phyloP scores from a whole-genome alignment of 1,140 invertebrate genomes.

The Radopholus similis region DNA sequence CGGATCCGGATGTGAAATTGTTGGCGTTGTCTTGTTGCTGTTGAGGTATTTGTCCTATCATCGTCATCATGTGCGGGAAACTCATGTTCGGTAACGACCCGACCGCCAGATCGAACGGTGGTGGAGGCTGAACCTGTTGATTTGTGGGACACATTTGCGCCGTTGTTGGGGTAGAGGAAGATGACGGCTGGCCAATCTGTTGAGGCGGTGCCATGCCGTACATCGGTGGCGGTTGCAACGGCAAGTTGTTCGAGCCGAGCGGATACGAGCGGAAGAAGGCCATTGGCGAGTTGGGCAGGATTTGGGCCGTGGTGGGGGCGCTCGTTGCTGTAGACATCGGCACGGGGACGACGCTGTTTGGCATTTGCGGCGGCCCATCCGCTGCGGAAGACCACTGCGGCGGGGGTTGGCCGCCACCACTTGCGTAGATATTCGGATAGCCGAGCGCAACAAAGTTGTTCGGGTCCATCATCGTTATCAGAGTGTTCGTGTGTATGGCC shows the following conservation, averaged over 20 bases:
- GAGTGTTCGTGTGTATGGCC: conserved; percentile 45
- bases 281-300: not conserved
- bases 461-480: conserved; percentile 13
- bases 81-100: conserved; percentile 33
- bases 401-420: not conserved
- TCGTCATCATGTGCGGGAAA: not conserved
- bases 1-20: too few species aligned
- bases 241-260: not conserved
- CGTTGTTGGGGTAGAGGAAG: not conserved
- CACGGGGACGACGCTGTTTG: too few species aligned
- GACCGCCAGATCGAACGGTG: conserved; percentile 23
- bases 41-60: conserved; percentile 21
- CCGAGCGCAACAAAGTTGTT: not conserved
- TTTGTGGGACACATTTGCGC: too few species aligned
- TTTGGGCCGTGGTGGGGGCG: conserved; percentile 3
- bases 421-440: too few species aligned
- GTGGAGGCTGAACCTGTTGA: not conserved
- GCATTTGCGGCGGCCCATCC: not conserved
- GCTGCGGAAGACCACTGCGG: not conserved
- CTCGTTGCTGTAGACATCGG: not conserved
- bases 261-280: conserved; percentile 12
- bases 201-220: not conserved
- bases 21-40: too few species aligned
- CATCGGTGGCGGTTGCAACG: not conserved
- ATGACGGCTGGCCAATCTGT: not conserved